Conservation (phyloP, 1,140 invertebrate genomes). For the Pachypeltis micranthus region DNA sequence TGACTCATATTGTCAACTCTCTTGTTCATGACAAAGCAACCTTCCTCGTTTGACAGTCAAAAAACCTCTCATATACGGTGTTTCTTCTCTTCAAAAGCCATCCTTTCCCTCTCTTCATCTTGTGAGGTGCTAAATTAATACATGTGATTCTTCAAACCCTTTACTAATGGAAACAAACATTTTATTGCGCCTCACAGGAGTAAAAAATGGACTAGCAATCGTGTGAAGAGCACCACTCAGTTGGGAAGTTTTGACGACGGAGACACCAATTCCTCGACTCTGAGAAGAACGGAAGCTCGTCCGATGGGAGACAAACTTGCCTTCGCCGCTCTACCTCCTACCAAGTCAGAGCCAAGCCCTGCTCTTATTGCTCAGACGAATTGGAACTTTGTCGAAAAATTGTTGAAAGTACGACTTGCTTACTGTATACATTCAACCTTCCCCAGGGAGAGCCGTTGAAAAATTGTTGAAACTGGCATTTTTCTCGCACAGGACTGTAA, state of each 20-base stretch:
- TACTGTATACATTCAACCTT: too few species aligned
- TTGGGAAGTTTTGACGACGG: neutral
- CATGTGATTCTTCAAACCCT: too few species aligned
- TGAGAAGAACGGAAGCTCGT: constrained; percentile 22
- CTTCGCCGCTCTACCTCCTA: constrained; percentile 5
- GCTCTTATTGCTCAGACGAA: constrained; percentile 92
- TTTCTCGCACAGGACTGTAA: constrained; percentile 63
- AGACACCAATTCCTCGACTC: neutral
- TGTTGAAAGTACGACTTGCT: constrained; percentile 62
- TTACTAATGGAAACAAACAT: too few species aligned
- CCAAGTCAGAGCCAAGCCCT: constrained; percentile 48
- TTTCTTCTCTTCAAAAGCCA: too few species aligned
- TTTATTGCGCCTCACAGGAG: neutral
- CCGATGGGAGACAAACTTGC: constrained; percentile 23
- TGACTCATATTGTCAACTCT: too few species aligned
- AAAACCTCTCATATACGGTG: too few species aligned
- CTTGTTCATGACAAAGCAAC: too few species aligned
- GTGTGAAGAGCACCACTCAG: neutral
- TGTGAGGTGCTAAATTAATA: too few species aligned
- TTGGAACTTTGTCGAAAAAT: constrained; percentile 94
- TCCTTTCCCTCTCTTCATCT: too few species aligned
- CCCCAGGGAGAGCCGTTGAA: neutral
- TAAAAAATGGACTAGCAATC: neutral
- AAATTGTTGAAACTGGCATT: neutral
- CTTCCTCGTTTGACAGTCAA: too few species aligned